Evolutionary conservation across 2,797 vertebrate genomes (phyloP).

Genomic region (Cyprinella venusta): DNA sequence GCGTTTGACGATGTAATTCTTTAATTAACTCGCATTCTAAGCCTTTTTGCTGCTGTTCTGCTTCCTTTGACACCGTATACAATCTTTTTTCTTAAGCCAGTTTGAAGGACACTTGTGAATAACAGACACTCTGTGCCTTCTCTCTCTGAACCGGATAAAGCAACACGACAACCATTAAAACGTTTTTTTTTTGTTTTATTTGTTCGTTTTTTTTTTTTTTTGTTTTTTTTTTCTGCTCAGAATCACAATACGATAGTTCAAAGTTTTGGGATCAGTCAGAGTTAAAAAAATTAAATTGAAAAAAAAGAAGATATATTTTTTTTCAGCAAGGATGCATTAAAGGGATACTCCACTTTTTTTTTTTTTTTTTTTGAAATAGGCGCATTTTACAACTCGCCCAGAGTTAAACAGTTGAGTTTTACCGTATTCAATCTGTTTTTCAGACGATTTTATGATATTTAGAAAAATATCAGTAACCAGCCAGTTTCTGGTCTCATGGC

Average conservation of each 20-base stretch:
- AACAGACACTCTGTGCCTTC: constrained; percentile 42
- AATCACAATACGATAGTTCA: neutral
- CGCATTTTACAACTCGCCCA: too few species aligned
- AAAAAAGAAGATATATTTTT: too few species aligned
- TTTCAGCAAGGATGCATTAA: too few species aligned
- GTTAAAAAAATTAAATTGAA: too few species aligned
- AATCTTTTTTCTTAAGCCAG: constrained; percentile 42
- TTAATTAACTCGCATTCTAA: constrained; percentile 60
- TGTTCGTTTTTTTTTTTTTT: neutral
- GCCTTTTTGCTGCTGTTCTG: constrained; percentile 41
- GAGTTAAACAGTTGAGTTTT: too few species aligned
- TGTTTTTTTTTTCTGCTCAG: neutral
- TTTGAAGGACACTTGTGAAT: constrained; percentile 52
- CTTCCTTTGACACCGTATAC: constrained; percentile 33
- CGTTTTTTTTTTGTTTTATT: neutral
- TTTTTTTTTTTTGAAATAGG: too few species aligned
- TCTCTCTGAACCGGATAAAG: constrained; percentile 1
- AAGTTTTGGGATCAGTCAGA: neutral
- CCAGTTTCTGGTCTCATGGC: too few species aligned
- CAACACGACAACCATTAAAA: constrained; percentile 4
- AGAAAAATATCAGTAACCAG: too few species aligned
- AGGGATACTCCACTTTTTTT: too few species aligned
- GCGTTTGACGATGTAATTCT: constrained; percentile 50
- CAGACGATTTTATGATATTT: too few species aligned
- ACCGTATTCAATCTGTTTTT: too few species aligned